Evolutionary conservation across 2,797 vertebrate genomes (phyloP).

Genomic region (Oreochromis grahami): DNA sequence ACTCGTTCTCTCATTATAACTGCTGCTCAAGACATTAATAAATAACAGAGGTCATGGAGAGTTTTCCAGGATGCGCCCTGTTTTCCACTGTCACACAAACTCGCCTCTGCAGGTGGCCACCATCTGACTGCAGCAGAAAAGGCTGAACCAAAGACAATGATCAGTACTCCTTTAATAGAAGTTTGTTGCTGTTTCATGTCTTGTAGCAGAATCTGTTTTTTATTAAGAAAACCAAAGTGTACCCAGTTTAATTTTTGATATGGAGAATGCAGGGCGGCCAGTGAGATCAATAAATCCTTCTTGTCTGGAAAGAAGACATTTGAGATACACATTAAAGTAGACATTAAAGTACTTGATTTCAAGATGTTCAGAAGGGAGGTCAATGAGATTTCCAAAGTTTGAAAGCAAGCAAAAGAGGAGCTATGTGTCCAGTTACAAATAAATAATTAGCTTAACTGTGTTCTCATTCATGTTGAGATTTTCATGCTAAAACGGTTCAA

Average conservation of each 20-base stretch:
- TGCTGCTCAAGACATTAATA: background rate
- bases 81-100: background rate
- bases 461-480: background rate
- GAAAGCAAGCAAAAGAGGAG: background rate
- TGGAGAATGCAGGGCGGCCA: background rate
- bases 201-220: background rate
- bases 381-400: background rate
- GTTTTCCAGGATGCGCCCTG: background rate
- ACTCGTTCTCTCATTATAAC: background rate
- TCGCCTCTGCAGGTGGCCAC: background rate
- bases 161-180: constrained; percentile 23
- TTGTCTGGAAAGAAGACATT: background rate
- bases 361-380: background rate
- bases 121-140: background rate
- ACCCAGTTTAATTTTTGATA: background rate
- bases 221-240: background rate
- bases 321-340: background rate
- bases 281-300: background rate
- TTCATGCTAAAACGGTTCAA: background rate
- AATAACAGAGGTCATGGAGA: background rate
- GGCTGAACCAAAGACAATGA: constrained; percentile 58
- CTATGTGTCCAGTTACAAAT: background rate
- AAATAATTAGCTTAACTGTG: background rate
- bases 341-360: background rate
- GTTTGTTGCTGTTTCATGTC: background rate